phyloP scores from a whole-genome alignment of 2,797 vertebrate species.

The Adelosebastes latens region DNA sequence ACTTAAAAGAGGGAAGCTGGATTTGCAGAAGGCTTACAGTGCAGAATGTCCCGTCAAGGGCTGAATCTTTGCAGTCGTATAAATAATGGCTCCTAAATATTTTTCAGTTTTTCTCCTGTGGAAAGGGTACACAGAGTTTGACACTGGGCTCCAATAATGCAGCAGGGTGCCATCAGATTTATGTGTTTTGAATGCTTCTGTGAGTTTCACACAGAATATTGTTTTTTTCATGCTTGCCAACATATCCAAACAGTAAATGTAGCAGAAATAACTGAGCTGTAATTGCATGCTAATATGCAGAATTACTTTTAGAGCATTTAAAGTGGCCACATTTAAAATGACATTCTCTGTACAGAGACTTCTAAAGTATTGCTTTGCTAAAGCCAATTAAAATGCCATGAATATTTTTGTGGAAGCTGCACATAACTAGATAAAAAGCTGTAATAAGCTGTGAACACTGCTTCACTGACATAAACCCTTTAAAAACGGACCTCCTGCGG shows the following conservation, averaged over 20 bases:
- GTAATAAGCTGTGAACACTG: neutral
- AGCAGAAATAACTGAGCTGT: conserved; percentile 3
- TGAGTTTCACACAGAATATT: neutral
- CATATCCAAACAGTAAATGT: conserved; percentile 1
- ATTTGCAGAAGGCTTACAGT: conserved; percentile 61
- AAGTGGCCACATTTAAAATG: neutral
- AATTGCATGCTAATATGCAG: conserved; percentile 12
- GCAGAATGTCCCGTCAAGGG: conserved; percentile 50
- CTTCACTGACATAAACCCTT: neutral
- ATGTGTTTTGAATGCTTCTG: conserved; percentile 16
- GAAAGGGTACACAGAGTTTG: conserved; percentile 9
- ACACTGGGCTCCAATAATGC: conserved; percentile 15
- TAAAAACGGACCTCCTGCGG: neutral
- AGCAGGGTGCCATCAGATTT: neutral
- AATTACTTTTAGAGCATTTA: neutral
- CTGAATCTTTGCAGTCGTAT: conserved; percentile 19
- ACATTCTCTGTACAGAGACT: neutral
- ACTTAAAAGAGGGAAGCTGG: conserved; percentile 64
- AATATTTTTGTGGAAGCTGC: neutral
- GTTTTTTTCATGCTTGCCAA: neutral
- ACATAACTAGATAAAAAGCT: neutral
- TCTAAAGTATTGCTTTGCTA: neutral
- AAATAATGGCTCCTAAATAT: conserved; percentile 37
- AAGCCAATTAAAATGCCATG: neutral
- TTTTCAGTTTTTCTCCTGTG: conserved; percentile 8